Evolutionary conservation across 2,888 invertebrate species (phyloP), one percentile per base, ranked within the genome.

Genomic region (Congeria kusceri): DNA sequence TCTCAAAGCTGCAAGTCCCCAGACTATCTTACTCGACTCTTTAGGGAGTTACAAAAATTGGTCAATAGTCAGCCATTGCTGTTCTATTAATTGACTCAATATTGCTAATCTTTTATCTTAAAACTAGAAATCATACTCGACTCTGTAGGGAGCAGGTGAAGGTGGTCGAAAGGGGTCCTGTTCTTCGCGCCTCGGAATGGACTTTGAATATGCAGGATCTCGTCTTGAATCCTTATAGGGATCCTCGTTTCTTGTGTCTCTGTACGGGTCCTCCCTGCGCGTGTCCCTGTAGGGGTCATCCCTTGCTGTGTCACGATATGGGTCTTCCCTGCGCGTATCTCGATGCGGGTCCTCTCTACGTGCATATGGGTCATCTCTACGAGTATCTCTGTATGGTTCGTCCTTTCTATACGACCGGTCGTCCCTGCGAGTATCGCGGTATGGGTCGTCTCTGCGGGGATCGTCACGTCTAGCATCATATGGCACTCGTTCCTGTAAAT

Each of bases 191-290:
- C 32, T n/a, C 11, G 32, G 32, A 32, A 32, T 20, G n/a, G 53
- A 61, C 32, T 32, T 32, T 4, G 32, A 32, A 32, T 32, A 32
- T 32, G 32, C 32, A 20, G 53, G 56, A 20, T 65, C 47, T n/a
- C n/a, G n/a, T n/a, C n/a, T n/a, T n/a, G n/a, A n/a, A n/a, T n/a
- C n/a, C n/a, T n/a, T n/a, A n/a, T n/a, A n/a, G n/a, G n/a, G n/a
- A n/a, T n/a, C n/a, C n/a, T n/a, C n/a, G n/a, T n/a, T n/a, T 57
- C 66, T 66, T 44, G 68, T 74, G 15, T 74, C 68, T 5, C 73
- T 27, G 53, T 75, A 75, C 5, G 49, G 32, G n/a, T 75, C 75
- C 13, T 75, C 75, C 13, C 75, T 28, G 18, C 64, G 64, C 25
- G 27, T 49, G 32, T 32, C 23, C 27, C 58, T 58, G 39, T 62